phyloP scores from a whole-genome alignment of 2,888 invertebrate genomes.

The Elmis aenea region DNA sequence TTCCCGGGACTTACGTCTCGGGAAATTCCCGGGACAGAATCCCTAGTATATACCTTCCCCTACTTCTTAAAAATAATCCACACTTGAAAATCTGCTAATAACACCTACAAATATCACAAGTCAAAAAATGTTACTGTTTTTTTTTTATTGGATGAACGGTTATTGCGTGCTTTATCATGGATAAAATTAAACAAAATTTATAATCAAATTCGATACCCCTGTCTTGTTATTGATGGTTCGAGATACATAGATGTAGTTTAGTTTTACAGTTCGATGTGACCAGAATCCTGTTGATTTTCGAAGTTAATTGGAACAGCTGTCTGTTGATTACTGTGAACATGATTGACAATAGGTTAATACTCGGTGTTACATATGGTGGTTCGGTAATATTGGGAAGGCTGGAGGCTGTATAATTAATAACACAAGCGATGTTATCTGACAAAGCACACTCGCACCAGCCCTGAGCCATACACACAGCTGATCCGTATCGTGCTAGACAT shows the following conservation, averaged over 20 bases:
- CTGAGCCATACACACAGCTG: conserved; percentile 23
- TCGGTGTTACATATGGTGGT: conserved; percentile 21
- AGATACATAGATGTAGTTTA: conserved; percentile 9
- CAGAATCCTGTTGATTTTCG: too few species aligned
- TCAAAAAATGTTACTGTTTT: too few species aligned
- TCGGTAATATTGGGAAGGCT: conserved; percentile 29
- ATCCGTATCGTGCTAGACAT: conserved; percentile 26
- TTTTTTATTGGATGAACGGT: too few species aligned
- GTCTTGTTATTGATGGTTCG: conserved; percentile 5
- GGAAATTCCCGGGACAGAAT: too few species aligned
- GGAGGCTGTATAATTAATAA: conserved; percentile 31
- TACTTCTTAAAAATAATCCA: too few species aligned
- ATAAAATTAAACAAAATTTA: too few species aligned
- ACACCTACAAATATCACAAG: too few species aligned
- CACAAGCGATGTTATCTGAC: conserved; percentile 26
- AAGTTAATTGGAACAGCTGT: conserved; percentile 12
- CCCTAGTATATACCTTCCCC: too few species aligned
- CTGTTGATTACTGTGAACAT: conserved; percentile 14
- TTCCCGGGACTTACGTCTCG: too few species aligned
- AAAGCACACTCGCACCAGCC: conserved; percentile 28
- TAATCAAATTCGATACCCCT: too few species aligned
- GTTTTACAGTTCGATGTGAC: conserved; percentile 3
- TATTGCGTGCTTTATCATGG: too few species aligned
- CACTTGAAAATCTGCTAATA: too few species aligned
- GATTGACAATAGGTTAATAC: conserved; percentile 29